Evolutionary conservation across 2,888 invertebrate genomes (phyloP).

Genomic region (Amblyjoppa fuscipennis): DNA sequence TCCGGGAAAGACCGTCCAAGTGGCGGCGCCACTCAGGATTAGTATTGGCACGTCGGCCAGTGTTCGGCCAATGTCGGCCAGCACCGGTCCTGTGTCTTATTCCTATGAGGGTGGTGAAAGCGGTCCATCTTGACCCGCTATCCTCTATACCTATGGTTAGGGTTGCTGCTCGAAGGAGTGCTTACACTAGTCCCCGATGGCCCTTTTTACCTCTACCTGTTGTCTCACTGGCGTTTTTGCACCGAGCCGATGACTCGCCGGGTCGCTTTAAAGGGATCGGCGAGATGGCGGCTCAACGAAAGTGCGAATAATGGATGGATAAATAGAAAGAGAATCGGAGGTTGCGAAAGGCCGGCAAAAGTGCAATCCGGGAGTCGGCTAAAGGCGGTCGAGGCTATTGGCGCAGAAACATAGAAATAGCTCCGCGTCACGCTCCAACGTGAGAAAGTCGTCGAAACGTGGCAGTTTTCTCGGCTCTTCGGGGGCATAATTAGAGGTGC

Average conservation of each 20-base stretch:
- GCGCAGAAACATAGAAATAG: conserved; percentile 64
- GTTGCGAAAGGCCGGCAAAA: conserved; percentile 1
- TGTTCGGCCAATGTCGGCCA: too few species aligned
- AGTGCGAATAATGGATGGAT: conserved; percentile 30
- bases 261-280: conserved; percentile 80
- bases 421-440: conserved; percentile 73
- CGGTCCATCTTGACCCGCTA: conserved; percentile 16
- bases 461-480: conserved; percentile 66
- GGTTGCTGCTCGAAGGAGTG: conserved; percentile 28
- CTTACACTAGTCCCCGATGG: conserved; percentile 36
- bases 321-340: conserved; percentile 8
- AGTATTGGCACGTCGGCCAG: not conserved
- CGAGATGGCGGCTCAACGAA: conserved; percentile 70
- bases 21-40: not conserved
- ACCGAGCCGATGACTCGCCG: conserved; percentile 72
- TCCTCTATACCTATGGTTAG: conserved; percentile 42
- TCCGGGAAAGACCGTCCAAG: not conserved
- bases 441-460: conserved; percentile 76
- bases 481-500: conserved; percentile 71
- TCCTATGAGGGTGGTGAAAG: not conserved
- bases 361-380: conserved; percentile 11
- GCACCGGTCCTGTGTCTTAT: not conserved
- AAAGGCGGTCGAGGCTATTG: conserved; percentile 65
- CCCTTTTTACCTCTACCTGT: conserved; percentile 75
- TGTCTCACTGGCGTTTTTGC: conserved; percentile 66